A percentile compares a stretch with the other conserved stretches of the same genome.
phyloP scores from a whole-genome alignment of 1,140 invertebrate species.

The Sesamia nonagrioides region DNA sequence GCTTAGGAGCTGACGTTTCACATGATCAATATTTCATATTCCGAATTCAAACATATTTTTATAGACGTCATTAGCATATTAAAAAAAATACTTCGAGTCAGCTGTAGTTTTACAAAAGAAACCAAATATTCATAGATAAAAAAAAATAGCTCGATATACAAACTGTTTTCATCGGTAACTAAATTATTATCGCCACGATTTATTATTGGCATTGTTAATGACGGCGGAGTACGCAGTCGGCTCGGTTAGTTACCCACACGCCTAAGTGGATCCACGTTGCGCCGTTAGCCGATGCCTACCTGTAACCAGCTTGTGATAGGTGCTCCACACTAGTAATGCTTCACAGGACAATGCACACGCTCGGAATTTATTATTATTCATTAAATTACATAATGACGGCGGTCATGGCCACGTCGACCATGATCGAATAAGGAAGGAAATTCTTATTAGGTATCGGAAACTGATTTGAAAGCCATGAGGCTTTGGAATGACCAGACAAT shows the following conservation, averaged over 20 bases:
- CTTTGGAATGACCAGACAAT: background rate
- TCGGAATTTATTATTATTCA: conserved; percentile 14
- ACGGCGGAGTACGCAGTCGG: background rate
- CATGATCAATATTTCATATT: conserved; percentile 47
- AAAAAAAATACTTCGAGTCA: background rate
- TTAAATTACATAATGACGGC: background rate
- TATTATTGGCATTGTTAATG: conserved; percentile 15
- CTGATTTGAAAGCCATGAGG: background rate
- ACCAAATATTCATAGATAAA: background rate
- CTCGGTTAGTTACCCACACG: background rate
- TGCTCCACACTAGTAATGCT: background rate
- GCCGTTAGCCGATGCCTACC: background rate
- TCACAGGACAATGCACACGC: conserved; percentile 16
- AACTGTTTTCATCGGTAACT: background rate
- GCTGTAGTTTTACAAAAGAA: background rate
- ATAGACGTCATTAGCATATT: background rate
- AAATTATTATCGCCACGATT: background rate
- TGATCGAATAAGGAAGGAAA: background rate
- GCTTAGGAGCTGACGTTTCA: conserved; percentile 34
- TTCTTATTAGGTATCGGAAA: background rate
- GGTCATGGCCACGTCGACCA: conserved; percentile 6
- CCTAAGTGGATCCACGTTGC: background rate
- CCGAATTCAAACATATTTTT: conserved; percentile 50
- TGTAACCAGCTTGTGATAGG: conserved; percentile 5
- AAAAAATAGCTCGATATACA: no score